Evolutionary conservation across 2,797 vertebrate species (phyloP), one percentile per base, ranked within the genome.

Genomic region (Synanceia verrucosa): DNA sequence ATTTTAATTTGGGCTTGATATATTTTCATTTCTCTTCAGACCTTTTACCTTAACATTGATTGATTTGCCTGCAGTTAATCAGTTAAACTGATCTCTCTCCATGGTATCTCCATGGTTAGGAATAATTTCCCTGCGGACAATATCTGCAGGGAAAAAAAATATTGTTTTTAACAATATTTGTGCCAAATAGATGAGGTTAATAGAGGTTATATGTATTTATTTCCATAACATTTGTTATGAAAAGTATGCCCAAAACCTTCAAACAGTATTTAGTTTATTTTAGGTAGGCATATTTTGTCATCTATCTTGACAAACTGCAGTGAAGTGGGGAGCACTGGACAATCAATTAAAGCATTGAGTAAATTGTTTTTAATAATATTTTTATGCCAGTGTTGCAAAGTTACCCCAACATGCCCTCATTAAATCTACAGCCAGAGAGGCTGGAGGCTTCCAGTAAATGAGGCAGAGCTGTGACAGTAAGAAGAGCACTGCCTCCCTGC

Each of bases 361-460:
- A 11, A 28, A 10, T 14, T 46, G 63, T 11, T 23, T 12, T 3
- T 13, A 0, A 56, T 48, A 19, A 0, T 58, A 29, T 50, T 58
- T 58, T 0, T 4, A 14, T 47, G 76, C 70, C 26, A 81, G 4
- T 37, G 65, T 29, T 69, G 37, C 23, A 31, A 47, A 57, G 50
- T 14, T 39, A 3, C 21, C 33, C 41, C 2, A 12, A 28, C 43
- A 2, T 62, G 50, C 36, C 70, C 60, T 87, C 73, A 77, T 85
- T 83, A 86, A 65, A 84, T 59, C 39, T 36, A 57, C 31, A 70
- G 55, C 57, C 33, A 31, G 36, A 39, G 65, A 77, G 1, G 48
- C n/a, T n/a, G n/a, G 71, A 71, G 24, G 41, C 23, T 55, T 56
- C 59, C 67, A 73, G 62, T 79, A 74, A 86, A 85, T 69, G 50